phyloP scores from a whole-genome alignment of 2,888 invertebrate genomes.

The Diachrysia chrysitis region DNA sequence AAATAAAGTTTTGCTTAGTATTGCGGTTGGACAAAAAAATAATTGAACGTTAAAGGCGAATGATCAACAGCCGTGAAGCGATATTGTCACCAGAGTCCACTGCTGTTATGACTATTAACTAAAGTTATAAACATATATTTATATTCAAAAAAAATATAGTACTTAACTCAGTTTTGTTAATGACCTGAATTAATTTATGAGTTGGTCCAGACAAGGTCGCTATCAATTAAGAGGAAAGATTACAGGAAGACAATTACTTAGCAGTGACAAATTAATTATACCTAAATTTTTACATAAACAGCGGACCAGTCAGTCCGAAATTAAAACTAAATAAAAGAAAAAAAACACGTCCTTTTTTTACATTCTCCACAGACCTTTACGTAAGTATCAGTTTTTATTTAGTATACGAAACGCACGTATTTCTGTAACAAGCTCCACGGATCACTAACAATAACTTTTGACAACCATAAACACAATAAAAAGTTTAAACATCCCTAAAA shows the following conservation, averaged over 20 bases:
- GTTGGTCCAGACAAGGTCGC: too few species aligned
- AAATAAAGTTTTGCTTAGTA: constrained; percentile 65
- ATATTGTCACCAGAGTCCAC: constrained; percentile 43
- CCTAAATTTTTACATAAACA: not conserved
- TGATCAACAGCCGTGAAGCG: constrained; percentile 46
- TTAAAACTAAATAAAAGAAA: not conserved
- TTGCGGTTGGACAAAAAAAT: constrained; percentile 63
- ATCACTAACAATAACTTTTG: constrained; percentile 17
- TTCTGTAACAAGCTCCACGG: not conserved
- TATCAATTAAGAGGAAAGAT: too few species aligned
- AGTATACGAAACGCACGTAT: constrained; percentile 1
- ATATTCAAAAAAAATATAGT: not conserved
- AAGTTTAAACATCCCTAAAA: constrained; percentile 48
- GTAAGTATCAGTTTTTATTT: not conserved
- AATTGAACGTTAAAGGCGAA: constrained; percentile 46
- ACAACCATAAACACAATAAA: constrained; percentile 34
- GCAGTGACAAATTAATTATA: not conserved
- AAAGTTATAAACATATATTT: constrained; percentile 6
- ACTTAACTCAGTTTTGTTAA: not conserved
- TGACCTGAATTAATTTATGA: too few species aligned
- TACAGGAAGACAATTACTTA: too few species aligned
- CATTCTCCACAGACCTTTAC: not conserved
- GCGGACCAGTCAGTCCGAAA: not conserved
- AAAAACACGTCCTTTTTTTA: not conserved
- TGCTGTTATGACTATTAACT: constrained; percentile 16